These are phyloP conservation scores for Xenopus borealis DNA, from an alignment of 2,113 vertebrate genomes.

Conservation along the genomic window DNA sequence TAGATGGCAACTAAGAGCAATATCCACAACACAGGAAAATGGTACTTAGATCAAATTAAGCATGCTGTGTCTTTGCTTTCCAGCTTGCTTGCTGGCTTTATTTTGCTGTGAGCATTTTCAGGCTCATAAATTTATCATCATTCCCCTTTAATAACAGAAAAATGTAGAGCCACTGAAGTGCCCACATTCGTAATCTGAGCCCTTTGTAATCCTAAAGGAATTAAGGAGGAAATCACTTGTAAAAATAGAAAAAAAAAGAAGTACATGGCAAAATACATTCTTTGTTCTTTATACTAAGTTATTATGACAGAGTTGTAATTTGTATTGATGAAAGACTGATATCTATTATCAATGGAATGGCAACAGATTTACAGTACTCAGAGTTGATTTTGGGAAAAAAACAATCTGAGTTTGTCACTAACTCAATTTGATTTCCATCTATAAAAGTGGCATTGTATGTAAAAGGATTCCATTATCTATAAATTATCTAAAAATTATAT, in stretches of 20 bases:
- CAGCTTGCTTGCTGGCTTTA: not conserved
- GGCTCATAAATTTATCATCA: slow-evolving; percentile 34
- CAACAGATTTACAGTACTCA: no score
- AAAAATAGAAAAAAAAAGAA: slow-evolving; percentile 55
- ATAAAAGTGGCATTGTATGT: no score
- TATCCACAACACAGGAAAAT: slow-evolving; percentile 9
- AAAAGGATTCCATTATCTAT: no score
- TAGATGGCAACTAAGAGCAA: slow-evolving; percentile 50
- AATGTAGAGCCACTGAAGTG: slow-evolving; percentile 39
- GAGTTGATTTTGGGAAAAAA: no score
- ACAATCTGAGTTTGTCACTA: no score
- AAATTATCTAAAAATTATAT: no score
- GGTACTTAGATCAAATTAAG: slow-evolving; percentile 42
- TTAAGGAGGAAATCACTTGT: slow-evolving; percentile 53
- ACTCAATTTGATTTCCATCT: no score
- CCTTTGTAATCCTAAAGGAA: slow-evolving; percentile 55
- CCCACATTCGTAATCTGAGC: slow-evolving; percentile 51
- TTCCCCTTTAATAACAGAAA: slow-evolving; percentile 51
- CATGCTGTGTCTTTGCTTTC: slow-evolving; percentile 4
- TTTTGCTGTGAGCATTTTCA: slow-evolving; percentile 22
- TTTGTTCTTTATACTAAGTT: slow-evolving; percentile 65
- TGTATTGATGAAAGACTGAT: no score
- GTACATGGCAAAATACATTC: slow-evolving; percentile 68
- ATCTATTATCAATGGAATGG: no score
- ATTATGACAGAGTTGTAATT: no score